A percentile compares a stretch with the other conserved stretches of the same genome.
Evolutionary conservation across 2,113 vertebrate species (phyloP).

Genomic region (Pseudorasbora parva): DNA sequence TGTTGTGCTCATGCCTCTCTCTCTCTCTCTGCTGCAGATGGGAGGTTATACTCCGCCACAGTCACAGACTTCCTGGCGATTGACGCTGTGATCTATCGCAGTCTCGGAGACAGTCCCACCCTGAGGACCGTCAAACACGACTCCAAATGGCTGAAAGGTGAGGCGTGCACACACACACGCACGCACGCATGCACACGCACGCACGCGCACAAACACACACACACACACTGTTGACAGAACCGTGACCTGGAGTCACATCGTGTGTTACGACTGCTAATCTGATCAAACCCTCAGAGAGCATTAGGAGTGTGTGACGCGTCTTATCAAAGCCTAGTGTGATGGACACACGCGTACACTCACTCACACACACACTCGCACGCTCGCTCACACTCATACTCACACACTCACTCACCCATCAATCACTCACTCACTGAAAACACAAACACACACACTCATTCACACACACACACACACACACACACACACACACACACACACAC

Average conservation of each 20-base stretch:
- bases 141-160: constrained; percentile 99
- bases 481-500: background rate
- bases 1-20: too few relatives aligned
- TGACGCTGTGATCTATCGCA: constrained; percentile 97
- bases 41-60: constrained; percentile 97
- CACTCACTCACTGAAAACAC: background rate
- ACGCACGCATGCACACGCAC: too few relatives aligned
- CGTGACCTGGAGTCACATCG: too few relatives aligned
- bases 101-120: constrained; percentile 96
- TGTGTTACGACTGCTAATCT: too few relatives aligned
- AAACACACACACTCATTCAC: background rate
- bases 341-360: background rate
- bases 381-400: background rate
- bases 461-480: background rate
- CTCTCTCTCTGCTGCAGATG: constrained; percentile 82
- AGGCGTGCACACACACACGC: constrained; percentile 40
- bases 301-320: too few relatives aligned
- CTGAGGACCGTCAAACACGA: constrained; percentile 98
- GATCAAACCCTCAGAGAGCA: too few relatives aligned
- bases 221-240: background rate
- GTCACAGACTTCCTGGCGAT: constrained; percentile 99
- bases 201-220: too few relatives aligned
- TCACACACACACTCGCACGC: background rate
- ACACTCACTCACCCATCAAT: too few relatives aligned
- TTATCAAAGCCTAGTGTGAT: too few relatives aligned